A percentile compares a stretch with the other conserved stretches of the same genome.
phyloP scores from a whole-genome alignment of 1,140 invertebrate species.

The Macrobrachium rosenbergii region DNA sequence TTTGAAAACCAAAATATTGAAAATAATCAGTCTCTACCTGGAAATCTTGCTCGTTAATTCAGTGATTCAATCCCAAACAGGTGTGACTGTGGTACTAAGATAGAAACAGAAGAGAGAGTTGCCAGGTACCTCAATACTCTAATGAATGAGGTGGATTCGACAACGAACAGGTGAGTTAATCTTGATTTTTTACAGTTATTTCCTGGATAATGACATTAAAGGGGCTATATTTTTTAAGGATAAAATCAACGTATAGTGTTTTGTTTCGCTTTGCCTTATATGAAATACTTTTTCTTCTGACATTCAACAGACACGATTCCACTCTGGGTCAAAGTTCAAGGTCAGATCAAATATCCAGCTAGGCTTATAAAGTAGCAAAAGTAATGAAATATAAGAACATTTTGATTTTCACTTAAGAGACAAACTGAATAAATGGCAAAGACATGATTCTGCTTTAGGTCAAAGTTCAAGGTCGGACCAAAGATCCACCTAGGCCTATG shows the following conservation, averaged over 20 bases:
- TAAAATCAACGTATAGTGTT: background rate
- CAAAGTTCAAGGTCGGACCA: too few species aligned
- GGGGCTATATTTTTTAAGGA: too few species aligned
- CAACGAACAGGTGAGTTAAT: conserved; percentile 28
- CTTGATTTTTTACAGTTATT: background rate
- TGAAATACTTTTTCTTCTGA: background rate
- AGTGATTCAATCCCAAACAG: background rate
- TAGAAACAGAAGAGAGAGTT: conserved; percentile 33
- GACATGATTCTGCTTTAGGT: too few species aligned
- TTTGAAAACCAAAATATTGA: background rate
- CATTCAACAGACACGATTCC: background rate
- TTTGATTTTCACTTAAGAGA: too few species aligned
- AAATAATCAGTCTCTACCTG: background rate
- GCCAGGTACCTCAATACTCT: conserved; percentile 37
- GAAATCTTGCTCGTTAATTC: background rate
- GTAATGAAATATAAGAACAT: too few species aligned
- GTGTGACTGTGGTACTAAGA: conserved; percentile 22
- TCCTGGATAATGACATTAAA: background rate
- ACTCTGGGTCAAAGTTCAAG: too few species aligned
- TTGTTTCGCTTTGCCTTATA: background rate
- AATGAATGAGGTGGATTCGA: conserved; percentile 16
- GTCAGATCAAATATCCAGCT: too few species aligned
- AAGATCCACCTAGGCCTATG: too few species aligned
- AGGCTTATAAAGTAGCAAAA: too few species aligned
- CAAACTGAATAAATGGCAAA: too few species aligned